phyloP scores from a whole-genome alignment of 2,797 vertebrate genomes.

The Notolabrus celidotus region DNA sequence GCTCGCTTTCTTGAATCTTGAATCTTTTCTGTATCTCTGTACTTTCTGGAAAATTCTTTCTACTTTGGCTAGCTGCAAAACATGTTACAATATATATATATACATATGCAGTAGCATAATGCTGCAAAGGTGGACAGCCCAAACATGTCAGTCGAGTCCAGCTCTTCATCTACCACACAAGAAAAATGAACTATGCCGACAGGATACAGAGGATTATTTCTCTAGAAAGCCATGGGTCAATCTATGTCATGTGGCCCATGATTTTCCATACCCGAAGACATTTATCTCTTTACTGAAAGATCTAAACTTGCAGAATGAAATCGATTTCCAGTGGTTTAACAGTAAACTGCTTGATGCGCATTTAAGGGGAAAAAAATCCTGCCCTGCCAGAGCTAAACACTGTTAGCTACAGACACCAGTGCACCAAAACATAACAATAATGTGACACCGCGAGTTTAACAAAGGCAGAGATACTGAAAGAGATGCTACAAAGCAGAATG shows the following conservation, averaged over 20 bases:
- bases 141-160: not conserved
- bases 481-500: accelerated
- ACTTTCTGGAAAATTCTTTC: too few relatives aligned
- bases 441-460: not conserved
- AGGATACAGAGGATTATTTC: not conserved
- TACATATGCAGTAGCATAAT: not conserved
- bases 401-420: constrained; percentile 16
- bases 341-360: not conserved
- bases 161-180: not conserved
- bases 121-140: not conserved
- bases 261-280: not conserved
- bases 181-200: not conserved
- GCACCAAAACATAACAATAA: not conserved
- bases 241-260: not conserved
- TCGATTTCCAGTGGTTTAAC: not conserved
- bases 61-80: too few relatives aligned
- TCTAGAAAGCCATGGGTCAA: not conserved
- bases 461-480: not conserved
- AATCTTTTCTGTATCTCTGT: too few relatives aligned
- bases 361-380: not conserved
- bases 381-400: constrained; percentile 26
- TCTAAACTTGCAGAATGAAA: not conserved
- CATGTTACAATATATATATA: too few relatives aligned
- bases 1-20: too few relatives aligned
- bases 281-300: not conserved